These are phyloP conservation scores for Oxytorus armatus DNA, from an alignment of 2,888 invertebrate species.

Conservation along the genomic window DNA sequence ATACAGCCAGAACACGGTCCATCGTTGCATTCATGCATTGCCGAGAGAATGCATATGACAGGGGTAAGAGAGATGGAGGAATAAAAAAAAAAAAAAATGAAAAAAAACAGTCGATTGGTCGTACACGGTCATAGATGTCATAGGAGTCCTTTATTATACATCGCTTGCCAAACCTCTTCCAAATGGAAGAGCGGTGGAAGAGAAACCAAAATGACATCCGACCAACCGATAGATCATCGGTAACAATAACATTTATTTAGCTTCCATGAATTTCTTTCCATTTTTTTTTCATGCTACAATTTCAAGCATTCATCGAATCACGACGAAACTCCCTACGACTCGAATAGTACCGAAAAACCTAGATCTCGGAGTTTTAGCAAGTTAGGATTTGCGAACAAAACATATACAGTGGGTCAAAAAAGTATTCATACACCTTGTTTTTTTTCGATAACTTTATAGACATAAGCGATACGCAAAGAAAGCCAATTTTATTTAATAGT, in stretches of 20 bases:
- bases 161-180: background rate
- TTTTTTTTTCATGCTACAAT: background rate
- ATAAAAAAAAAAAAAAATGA: constrained; percentile 4
- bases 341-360: too few relatives aligned
- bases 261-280: background rate
- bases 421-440: too few relatives aligned
- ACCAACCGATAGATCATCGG: too few relatives aligned
- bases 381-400: too few relatives aligned
- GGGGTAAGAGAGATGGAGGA: constrained; percentile 19
- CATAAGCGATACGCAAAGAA: too few relatives aligned
- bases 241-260: too few relatives aligned
- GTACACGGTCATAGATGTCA: constrained; percentile 44
- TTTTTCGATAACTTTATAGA: too few relatives aligned
- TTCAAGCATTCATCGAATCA: too few relatives aligned
- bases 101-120: constrained; percentile 2
- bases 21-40: constrained; percentile 29
- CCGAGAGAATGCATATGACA: constrained; percentile 34
- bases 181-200: background rate
- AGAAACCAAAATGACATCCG: background rate
- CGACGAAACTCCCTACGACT: too few relatives aligned
- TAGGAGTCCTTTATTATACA: constrained; percentile 12
- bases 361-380: too few relatives aligned
- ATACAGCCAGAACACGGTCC: constrained; percentile 12
- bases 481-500: too few relatives aligned
- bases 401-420: too few relatives aligned